These are phyloP conservation scores for Microcebus jonahi DNA, from an alignment of 2,113 vertebrate species.

Conservation along the genomic window DNA sequence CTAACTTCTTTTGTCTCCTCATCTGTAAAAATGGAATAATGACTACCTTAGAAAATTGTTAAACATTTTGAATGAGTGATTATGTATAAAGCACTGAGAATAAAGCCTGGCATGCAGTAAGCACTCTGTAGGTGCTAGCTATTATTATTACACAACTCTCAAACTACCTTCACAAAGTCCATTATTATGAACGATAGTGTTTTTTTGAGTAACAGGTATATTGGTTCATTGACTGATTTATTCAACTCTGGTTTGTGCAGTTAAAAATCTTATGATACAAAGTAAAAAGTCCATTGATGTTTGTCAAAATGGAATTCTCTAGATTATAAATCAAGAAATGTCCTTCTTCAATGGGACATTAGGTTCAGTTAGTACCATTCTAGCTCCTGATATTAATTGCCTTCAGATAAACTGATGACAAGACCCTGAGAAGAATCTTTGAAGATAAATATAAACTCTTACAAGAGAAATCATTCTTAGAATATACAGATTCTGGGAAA, in stretches of 20 bases:
- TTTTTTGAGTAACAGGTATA: not conserved
- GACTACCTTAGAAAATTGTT: not conserved
- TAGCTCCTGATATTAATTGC: not conserved
- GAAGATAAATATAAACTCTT: not conserved
- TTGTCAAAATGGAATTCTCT: constrained; percentile 5
- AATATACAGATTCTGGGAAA: not conserved
- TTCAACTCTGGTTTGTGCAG: not conserved
- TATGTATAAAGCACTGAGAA: not conserved
- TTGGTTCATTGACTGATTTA: not conserved
- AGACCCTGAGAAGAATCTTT: not conserved
- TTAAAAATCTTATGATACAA: not conserved
- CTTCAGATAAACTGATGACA: not conserved
- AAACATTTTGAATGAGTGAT: not conserved
- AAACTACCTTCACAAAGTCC: not conserved
- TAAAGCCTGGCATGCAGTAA: not conserved
- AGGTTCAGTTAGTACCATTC: not conserved
- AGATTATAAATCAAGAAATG: not conserved
- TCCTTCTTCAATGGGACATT: not conserved
- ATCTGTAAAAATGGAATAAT: not conserved
- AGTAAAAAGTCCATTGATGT: not conserved
- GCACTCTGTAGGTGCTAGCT: not conserved
- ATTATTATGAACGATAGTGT: not conserved
- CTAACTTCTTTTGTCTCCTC: not conserved
- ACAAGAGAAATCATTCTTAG: not conserved
- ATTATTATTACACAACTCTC: not conserved